Evolutionary conservation across 2,888 invertebrate species (phyloP).

Genomic region (Notodonta dromedarius): DNA sequence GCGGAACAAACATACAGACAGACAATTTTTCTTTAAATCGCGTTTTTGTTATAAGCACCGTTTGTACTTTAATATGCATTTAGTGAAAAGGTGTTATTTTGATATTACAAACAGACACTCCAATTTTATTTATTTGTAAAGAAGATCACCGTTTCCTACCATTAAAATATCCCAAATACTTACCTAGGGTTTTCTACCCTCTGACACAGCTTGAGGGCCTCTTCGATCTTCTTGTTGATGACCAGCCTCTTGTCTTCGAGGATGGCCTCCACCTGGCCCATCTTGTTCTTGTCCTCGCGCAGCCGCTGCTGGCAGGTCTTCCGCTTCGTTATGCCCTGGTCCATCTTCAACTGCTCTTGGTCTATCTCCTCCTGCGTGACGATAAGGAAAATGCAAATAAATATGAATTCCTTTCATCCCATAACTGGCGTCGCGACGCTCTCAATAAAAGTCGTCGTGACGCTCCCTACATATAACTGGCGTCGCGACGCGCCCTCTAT

Average conservation of each 20-base stretch:
- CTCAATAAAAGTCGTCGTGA: too few relatives aligned
- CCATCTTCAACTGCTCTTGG: constrained; percentile 70
- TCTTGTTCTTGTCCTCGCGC: constrained; percentile 68
- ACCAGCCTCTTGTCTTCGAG: constrained; percentile 61
- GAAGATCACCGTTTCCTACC: too few relatives aligned
- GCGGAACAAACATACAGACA: too few relatives aligned
- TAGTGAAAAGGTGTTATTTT: too few relatives aligned
- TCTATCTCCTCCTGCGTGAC: constrained; percentile 74
- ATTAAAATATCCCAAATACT: background rate
- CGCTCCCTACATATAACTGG: too few relatives aligned
- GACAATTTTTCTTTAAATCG: too few relatives aligned
- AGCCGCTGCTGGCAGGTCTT: constrained; percentile 56
- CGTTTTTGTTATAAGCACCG: too few relatives aligned
- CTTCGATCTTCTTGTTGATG: constrained; percentile 54
- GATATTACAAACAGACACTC: too few relatives aligned
- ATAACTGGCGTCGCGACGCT: too few relatives aligned
- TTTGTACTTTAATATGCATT: too few relatives aligned
- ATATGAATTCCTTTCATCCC: background rate
- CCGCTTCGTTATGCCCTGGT: constrained; percentile 60
- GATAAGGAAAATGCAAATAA: background rate
- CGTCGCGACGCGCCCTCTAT: too few relatives aligned
- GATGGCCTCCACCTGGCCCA: constrained; percentile 64
- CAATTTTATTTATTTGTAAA: too few relatives aligned
- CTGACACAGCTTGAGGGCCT: constrained; percentile 74
- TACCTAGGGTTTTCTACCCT: constrained; percentile 80